Base-by-base conservation (phyloP, 2,888 invertebrate species). In the Coelinius sp. region DNA sequence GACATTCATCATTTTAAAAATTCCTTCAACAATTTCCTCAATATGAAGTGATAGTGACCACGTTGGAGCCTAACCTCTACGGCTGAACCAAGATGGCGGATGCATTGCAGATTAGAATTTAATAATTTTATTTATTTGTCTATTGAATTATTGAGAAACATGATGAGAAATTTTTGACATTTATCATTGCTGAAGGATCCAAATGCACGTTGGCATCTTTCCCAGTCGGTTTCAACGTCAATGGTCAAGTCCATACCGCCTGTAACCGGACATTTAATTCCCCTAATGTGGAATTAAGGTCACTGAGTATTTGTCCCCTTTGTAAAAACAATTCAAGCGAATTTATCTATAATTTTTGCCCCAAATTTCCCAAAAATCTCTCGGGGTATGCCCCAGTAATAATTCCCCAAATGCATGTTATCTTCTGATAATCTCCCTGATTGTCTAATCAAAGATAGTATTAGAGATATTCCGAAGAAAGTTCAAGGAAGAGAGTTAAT, bases 181-280 rank as follows among this genome's bases (percentile, higher is more conserved):
- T 63, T 10, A 41, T 14, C 22, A 20, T 24, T n/a, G 4, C 8
- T 5, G 22, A 12, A 41, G 35, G 20, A 20, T 10, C 8, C 10
- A 2, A 59, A 35, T 20, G 24, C 2, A 10, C 17, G 27, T 41
- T 63, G 63, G 44, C 38, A 63, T 41, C 24, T 41, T 25, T 41
- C 63, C 22, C 38, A 63, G 38, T 4, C 0, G 41, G 59, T 31
- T 17, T 20, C 20, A 59, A 35, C 59, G 35, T 59, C 63, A 63
- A 62, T 62, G 56, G 63, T 63, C 69, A 49, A 38, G 69, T 46
- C 20, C 17, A 17, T 56, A 70, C 69, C 31, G 31, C 64, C 22
- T 46, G 25, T 59, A 59, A 71, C 53, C 56, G 46, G 66, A 31
- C 66, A 52, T 66, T 66, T 66, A 59, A 71, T 59, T 66, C 49